These are phyloP conservation scores for Phocoena sinus DNA, from an alignment of 2,113 vertebrate species.

Conservation along the genomic window DNA sequence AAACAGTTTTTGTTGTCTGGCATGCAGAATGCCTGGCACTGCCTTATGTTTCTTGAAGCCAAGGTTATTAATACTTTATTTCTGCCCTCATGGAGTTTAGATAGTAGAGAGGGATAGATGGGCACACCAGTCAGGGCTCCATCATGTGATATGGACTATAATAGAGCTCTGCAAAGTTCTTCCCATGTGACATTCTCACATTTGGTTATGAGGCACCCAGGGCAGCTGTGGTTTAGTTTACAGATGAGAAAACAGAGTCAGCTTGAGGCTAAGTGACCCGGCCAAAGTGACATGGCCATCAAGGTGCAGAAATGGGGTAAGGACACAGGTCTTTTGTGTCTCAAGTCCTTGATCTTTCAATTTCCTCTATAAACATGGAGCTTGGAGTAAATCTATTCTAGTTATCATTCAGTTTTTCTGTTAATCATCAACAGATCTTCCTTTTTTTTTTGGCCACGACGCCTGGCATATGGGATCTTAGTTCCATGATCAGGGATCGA, in stretches of 20 bases:
- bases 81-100: neutral
- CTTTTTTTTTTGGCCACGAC: neutral
- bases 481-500: neutral
- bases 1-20: neutral
- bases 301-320: neutral
- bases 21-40: neutral
- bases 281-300: neutral
- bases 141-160: fast-evolving
- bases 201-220: neutral
- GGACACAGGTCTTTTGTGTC: neutral
- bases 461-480: neutral
- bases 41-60: neutral
- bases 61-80: neutral
- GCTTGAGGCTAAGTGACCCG: neutral
- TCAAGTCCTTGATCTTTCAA: neutral
- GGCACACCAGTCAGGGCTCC: neutral
- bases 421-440: neutral
- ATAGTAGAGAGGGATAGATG: neutral
- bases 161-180: neutral
- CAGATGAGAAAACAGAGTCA: neutral
- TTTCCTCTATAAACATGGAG: neutral
- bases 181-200: neutral
- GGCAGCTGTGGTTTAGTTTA: neutral
- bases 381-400: neutral
- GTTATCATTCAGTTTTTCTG: neutral